These are phyloP conservation scores for Elachura formosa DNA, from an alignment of 2,113 vertebrate genomes.

Conservation along the genomic window DNA sequence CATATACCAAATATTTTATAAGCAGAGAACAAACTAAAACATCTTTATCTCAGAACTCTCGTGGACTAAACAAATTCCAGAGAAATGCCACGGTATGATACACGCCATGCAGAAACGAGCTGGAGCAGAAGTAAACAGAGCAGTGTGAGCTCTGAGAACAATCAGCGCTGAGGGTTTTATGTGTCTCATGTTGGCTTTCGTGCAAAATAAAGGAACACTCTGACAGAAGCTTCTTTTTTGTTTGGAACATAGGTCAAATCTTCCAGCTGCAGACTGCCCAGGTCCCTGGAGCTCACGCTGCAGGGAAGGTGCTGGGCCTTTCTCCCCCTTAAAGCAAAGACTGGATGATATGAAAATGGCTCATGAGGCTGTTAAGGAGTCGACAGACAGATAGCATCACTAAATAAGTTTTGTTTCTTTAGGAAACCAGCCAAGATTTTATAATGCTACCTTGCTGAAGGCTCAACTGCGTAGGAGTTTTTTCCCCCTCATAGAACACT, in stretches of 20 bases:
- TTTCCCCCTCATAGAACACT: fast-evolving
- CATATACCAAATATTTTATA: neutral
- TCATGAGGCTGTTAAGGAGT: neutral
- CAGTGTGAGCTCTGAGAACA: neutral
- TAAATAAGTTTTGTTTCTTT: neutral
- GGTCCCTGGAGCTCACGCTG: neutral
- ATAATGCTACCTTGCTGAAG: neutral
- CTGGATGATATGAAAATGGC: neutral
- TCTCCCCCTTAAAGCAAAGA: neutral
- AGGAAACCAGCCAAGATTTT: neutral
- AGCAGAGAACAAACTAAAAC: neutral
- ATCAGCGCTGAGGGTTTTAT: neutral
- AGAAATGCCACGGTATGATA: neutral
- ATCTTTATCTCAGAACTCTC: neutral
- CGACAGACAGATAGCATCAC: neutral
- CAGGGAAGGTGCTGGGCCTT: neutral
- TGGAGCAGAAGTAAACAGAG: neutral
- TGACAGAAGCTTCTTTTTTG: neutral
- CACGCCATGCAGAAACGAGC: neutral
- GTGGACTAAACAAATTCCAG: neutral
- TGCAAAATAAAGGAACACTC: neutral
- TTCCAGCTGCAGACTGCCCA: neutral
- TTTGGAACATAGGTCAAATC: neutral
- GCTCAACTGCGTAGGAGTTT: neutral
- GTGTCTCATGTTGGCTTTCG: neutral